Conservation (phyloP, 2,888 invertebrate genomes). For the Sisyra nigra region DNA sequence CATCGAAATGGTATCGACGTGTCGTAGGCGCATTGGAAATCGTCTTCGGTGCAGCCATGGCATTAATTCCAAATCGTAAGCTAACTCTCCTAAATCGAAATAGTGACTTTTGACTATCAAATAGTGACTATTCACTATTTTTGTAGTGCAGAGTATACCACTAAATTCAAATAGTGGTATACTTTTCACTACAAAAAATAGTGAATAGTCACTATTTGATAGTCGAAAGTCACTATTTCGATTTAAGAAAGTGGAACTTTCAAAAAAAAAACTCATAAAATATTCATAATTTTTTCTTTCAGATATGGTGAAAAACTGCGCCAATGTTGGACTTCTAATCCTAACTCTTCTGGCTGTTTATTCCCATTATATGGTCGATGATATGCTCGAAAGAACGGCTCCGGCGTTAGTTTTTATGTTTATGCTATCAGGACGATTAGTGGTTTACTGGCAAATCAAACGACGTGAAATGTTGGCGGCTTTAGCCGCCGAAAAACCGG, state of each 20-base stretch:
- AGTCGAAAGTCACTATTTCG: too few relatives aligned
- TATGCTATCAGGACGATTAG: constrained; percentile 77
- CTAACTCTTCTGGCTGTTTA: constrained; percentile 83
- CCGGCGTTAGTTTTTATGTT: constrained; percentile 84
- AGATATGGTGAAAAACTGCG: constrained; percentile 83
- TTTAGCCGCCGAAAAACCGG: constrained; percentile 16
- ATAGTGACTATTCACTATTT: too few relatives aligned
- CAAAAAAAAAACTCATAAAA: neutral
- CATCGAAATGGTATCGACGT: constrained; percentile 83
- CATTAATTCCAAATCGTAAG: constrained; percentile 71
- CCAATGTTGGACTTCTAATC: constrained; percentile 68
- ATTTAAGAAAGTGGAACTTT: too few relatives aligned
- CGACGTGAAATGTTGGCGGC: constrained; percentile 23
- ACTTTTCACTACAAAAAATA: neutral
- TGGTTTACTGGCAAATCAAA: constrained; percentile 57
- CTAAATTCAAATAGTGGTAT: neutral
- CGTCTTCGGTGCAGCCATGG: constrained; percentile 67
- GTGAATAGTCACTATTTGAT: too few relatives aligned
- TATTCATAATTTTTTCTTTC: constrained; percentile 22
- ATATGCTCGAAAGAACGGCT: constrained; percentile 81
- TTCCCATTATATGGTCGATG: constrained; percentile 83
- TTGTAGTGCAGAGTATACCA: too few relatives aligned
- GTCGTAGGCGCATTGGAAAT: constrained; percentile 73
- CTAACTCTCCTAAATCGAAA: neutral
- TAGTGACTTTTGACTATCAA: too few relatives aligned